Evolutionary conservation across 2,797 vertebrate genomes (phyloP), one percentile per base, ranked within the genome.

Genomic region (Capromys pilorides): DNA sequence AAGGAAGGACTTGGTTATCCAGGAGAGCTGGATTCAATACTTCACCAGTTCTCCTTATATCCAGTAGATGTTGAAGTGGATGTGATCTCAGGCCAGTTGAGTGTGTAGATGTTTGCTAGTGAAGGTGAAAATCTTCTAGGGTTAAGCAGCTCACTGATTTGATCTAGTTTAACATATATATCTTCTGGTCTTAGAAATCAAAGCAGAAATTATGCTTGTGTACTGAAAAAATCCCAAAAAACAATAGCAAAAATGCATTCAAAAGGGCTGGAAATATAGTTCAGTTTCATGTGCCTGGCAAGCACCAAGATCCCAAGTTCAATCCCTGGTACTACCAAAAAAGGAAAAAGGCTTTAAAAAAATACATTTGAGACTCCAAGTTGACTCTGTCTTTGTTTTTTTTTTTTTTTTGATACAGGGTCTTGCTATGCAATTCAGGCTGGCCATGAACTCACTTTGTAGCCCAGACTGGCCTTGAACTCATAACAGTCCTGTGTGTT

Each of bases 121-220:
- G 54, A 75, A 16, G 61, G 18, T 89, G 67, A 51, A 83, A 45
- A 80, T 33, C 61, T 51, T 75, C 59, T 51, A n/a, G 49, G 75
- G 59, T 39, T 71, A 75, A 90, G 79, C 77, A 26, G 71, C n/a
- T 64, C 21, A 18, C 78, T 86, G 3, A 22, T 92, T 89, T 96
- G 45, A 61, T 41, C 77, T 92, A 92, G 79, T 85, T 88, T 92
- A 89, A 69, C 45, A 12, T 67, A 1, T 88, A 12, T 91, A 89
- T 95, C 88, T 94, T 87, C 54, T 94, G 49, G 59, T 33, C 14
- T 91, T 82, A 73, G 41, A 92, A 51, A 28, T 61, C 57, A 91
- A 62, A 82, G 36, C n/a, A 86, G 45, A 81, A 73, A 31, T 59
- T 66, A 11, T 39, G 36, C 41, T 95, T 82, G 10, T 66, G 18